Evolutionary conservation across 2,113 vertebrate genomes (phyloP).

Genomic region (Aptenodytes forsteri): DNA sequence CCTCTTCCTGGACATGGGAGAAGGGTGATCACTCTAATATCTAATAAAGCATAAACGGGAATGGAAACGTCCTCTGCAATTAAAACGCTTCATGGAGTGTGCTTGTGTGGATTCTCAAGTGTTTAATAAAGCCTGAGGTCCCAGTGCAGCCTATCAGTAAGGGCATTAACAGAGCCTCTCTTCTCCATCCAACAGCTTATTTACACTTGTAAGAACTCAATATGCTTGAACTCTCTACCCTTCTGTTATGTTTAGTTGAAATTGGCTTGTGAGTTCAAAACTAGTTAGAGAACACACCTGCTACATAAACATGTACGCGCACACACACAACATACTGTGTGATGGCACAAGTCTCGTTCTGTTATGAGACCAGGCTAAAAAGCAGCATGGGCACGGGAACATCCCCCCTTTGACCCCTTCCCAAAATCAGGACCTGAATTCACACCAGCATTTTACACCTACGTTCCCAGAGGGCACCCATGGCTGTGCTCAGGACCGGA

Average conservation of each 20-base stretch:
- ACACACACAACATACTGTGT: rapidly evolving
- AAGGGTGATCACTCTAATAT: not conserved
- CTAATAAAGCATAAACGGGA: not conserved
- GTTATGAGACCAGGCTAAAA: not conserved
- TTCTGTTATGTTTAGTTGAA: not conserved
- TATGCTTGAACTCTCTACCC: not conserved
- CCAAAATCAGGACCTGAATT: not conserved
- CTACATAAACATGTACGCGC: rapidly evolving
- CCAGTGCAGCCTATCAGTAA: not conserved
- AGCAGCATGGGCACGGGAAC: rapidly evolving
- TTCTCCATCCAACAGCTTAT: not conserved
- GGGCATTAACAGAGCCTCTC: not conserved
- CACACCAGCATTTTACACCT: not conserved
- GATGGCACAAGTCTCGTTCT: not conserved
- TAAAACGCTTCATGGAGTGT: not conserved
- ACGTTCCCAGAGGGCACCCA: rapidly evolving
- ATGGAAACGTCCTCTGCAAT: not conserved
- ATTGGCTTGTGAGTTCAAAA: not conserved
- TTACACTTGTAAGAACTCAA: not conserved
- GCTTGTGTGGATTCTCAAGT: not conserved
- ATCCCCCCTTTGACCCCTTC: not conserved
- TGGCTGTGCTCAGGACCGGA: rapidly evolving
- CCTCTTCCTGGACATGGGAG: not conserved
- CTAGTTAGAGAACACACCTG: not conserved
- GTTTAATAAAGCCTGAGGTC: not conserved